These are phyloP conservation scores for Microtus agrestis DNA, from an alignment of 2,797 vertebrate genomes.

Conservation along the genomic window DNA sequence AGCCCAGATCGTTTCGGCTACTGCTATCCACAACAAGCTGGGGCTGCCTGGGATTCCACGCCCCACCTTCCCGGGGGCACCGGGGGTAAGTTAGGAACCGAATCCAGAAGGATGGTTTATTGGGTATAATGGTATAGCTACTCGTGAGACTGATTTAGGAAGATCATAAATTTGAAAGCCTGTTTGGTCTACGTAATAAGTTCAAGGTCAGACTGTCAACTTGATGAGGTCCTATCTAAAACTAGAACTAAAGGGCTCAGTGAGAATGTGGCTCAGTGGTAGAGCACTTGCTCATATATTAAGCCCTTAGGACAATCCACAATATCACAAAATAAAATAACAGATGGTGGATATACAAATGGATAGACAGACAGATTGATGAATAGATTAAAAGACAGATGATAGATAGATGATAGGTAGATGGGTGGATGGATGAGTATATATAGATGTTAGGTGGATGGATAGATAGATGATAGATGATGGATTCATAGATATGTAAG, in stretches of 20 bases:
- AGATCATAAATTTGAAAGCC: neutral
- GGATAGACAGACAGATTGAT: neutral
- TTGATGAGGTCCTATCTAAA: neutral
- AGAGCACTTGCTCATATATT: neutral
- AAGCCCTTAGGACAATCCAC: neutral
- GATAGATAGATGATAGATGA: neutral
- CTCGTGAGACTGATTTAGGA: neutral
- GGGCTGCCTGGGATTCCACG: conserved; percentile 98
- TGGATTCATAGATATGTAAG: neutral
- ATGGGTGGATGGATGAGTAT: neutral
- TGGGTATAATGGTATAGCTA: neutral
- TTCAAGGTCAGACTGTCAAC: neutral
- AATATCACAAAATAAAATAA: neutral
- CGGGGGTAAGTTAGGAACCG: conserved; percentile 93
- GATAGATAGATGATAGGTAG: too few relatives aligned
- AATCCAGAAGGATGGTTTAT: neutral
- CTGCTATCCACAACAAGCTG: conserved; percentile 99
- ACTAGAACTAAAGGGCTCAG: neutral
- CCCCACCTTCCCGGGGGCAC: conserved; percentile 96
- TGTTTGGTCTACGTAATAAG: neutral
- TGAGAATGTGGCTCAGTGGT: neutral
- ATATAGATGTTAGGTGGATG: too few relatives aligned
- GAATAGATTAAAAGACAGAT: neutral
- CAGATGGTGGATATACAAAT: too few relatives aligned
- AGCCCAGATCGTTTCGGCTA: conserved; percentile 99